Percentiles rank a stretch among this genome's conserved stretches.
Evolutionary conservation across 2,113 vertebrate genomes (phyloP).

Genomic region (Hemibagrus wyckioides): DNA sequence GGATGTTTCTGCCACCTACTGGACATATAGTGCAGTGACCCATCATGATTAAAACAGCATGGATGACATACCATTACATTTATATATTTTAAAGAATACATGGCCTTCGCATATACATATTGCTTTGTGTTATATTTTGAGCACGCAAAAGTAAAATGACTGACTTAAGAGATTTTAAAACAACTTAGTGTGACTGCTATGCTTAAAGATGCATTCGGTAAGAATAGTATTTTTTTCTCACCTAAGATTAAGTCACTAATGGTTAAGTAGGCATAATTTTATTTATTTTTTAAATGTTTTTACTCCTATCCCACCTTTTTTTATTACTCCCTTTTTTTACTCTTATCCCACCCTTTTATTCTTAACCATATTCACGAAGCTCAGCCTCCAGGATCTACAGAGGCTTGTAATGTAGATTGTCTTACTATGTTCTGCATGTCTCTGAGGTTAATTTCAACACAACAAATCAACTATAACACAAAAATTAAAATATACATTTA

Average conservation of each 20-base stretch:
- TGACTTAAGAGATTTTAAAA: neutral
- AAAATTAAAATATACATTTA: neutral
- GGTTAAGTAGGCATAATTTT: neutral
- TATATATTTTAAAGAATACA: neutral
- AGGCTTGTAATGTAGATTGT: too few relatives aligned
- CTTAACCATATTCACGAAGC: neutral
- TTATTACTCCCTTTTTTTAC: too few relatives aligned
- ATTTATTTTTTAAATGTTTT: too few relatives aligned
- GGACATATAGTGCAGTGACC: neutral
- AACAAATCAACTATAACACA: neutral
- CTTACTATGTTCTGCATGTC: neutral
- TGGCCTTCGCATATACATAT: neutral
- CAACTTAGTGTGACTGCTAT: neutral
- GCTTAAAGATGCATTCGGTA: neutral
- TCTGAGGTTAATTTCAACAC: neutral
- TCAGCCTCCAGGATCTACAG: neutral
- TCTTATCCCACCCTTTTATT: neutral
- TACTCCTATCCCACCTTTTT: too few relatives aligned
- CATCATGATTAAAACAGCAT: neutral
- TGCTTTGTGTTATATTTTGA: neutral
- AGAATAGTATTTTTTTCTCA: neutral
- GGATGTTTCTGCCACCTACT: conserved; percentile 30
- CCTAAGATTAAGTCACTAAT: neutral
- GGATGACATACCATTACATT: neutral
- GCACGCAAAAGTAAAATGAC: neutral